These are phyloP conservation scores for Sebastes cheni DNA, from an alignment of 2,797 vertebrate species.

Conservation along the genomic window DNA sequence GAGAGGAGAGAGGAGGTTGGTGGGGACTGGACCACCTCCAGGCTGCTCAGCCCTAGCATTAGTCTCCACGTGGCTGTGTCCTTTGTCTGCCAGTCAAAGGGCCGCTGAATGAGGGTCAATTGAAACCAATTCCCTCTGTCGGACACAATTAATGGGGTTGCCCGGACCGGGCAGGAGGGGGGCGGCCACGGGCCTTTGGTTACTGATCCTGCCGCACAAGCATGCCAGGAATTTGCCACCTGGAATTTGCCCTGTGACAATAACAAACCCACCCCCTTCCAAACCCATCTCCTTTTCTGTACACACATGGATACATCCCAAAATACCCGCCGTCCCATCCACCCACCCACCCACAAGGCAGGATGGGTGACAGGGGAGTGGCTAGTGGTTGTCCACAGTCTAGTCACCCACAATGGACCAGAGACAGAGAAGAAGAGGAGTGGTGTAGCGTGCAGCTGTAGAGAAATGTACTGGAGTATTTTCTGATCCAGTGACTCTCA, in stretches of 20 bases:
- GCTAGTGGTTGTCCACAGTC: slow-evolving; percentile 52
- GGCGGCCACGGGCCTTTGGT: slow-evolving; percentile 71
- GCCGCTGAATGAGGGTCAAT: slow-evolving; percentile 85
- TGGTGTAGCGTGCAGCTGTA: slow-evolving; percentile 63
- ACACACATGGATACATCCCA: slow-evolving; percentile 61
- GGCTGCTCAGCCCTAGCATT: slow-evolving; percentile 80
- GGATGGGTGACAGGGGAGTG: slow-evolving; percentile 56
- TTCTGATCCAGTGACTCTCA: slow-evolving; percentile 64
- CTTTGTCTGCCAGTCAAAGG: slow-evolving; percentile 85
- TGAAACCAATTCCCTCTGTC: slow-evolving; percentile 85
- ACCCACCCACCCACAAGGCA: slow-evolving; percentile 55
- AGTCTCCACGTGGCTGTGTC: slow-evolving; percentile 85
- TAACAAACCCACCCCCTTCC: slow-evolving; percentile 55
- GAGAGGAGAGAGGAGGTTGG: slow-evolving; percentile 51
- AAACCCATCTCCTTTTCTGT: slow-evolving; percentile 58
- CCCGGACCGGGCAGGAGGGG: slow-evolving; percentile 60
- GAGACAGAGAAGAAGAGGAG: slow-evolving; percentile 46
- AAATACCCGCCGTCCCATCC: slow-evolving; percentile 33
- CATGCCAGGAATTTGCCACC: slow-evolving; percentile 79
- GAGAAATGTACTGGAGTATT: slow-evolving; percentile 49
- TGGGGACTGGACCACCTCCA: slow-evolving; percentile 76
- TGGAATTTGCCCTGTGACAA: slow-evolving; percentile 69
- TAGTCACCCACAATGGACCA: slow-evolving; percentile 53
- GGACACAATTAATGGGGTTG: slow-evolving; percentile 82
- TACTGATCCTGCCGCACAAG: slow-evolving; percentile 80